These are phyloP conservation scores for Rousettus leschenaultii DNA, from an alignment of 2,113 vertebrate genomes.

Conservation along the genomic window DNA sequence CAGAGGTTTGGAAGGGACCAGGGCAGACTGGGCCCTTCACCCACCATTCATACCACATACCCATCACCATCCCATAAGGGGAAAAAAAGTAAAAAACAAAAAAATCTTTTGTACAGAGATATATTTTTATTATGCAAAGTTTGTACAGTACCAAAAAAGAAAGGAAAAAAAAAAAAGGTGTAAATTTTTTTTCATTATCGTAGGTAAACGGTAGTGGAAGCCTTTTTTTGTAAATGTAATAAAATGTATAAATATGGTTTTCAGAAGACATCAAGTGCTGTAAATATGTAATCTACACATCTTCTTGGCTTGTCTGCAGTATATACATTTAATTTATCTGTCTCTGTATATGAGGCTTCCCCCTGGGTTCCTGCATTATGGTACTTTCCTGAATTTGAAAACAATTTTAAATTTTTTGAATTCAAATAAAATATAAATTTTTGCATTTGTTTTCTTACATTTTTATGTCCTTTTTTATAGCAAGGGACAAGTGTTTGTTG, in stretches of 20 bases:
- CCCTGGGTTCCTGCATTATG: constrained; percentile 94
- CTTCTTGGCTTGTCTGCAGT: constrained; percentile 97
- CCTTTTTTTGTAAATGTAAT: constrained; percentile 96
- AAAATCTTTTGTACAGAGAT: constrained; percentile 99
- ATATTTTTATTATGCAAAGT: constrained; percentile 99
- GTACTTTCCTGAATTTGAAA: constrained; percentile 98
- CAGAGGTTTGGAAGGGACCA: constrained; percentile 28
- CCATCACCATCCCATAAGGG: constrained; percentile 64
- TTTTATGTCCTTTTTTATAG: constrained; percentile 46
- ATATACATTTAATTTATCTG: constrained; percentile 99
- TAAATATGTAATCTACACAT: constrained; percentile 97
- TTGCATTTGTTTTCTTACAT: constrained; percentile 85
- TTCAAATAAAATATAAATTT: constrained; percentile 96
- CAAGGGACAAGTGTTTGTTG: not conserved
- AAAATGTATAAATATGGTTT: constrained; percentile 99
- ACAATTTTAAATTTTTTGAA: constrained; percentile 99
- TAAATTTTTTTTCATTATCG: constrained; percentile 98
- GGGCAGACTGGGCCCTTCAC: not conserved
- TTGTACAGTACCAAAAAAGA: constrained; percentile 96
- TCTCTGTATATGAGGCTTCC: constrained; percentile 99
- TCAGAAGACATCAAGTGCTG: constrained; percentile 88
- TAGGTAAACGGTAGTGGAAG: constrained; percentile 93
- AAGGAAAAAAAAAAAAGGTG: constrained; percentile 86
- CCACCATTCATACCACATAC: constrained; percentile 16
- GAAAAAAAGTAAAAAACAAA: constrained; percentile 72